Percentiles rank a stretch among this genome's conserved stretches.
phyloP scores from a whole-genome alignment of 2,888 invertebrate genomes.

The Papilio elwesi region DNA sequence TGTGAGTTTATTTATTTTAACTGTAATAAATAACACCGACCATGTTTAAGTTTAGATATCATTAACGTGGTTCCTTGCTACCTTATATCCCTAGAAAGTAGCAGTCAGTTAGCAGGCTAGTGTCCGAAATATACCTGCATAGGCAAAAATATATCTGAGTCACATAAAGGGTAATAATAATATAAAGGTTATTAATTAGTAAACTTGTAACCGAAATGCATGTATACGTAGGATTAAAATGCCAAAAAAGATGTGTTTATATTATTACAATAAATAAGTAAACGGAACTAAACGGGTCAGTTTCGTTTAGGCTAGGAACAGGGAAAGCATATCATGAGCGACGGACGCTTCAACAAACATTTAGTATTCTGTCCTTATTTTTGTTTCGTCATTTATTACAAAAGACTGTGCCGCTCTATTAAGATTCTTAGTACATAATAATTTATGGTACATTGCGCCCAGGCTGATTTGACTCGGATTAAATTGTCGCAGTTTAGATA shows the following conservation, averaged over 20 bases:
- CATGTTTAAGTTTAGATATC: too few relatives aligned
- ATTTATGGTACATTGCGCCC: slow-evolving; percentile 63
- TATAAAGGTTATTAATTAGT: too few relatives aligned
- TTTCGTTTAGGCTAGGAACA: slow-evolving; percentile 42
- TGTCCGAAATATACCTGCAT: too few relatives aligned
- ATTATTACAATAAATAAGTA: background rate
- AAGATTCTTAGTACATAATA: slow-evolving; percentile 76
- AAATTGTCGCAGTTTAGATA: slow-evolving; percentile 64
- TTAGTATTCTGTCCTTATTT: slow-evolving; percentile 76
- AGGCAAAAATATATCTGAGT: too few relatives aligned
- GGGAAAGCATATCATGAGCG: slow-evolving; percentile 49
- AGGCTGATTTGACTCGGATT: slow-evolving; percentile 63
- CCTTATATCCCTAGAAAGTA: too few relatives aligned
- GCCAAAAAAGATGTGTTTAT: background rate
- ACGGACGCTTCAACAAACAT: slow-evolving; percentile 57
- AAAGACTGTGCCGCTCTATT: slow-evolving; percentile 74
- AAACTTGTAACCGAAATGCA: too few relatives aligned
- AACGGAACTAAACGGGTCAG: background rate
- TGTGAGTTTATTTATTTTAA: too few relatives aligned
- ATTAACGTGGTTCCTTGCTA: too few relatives aligned
- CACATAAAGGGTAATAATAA: too few relatives aligned
- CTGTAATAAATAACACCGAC: too few relatives aligned
- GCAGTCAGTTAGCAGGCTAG: too few relatives aligned
- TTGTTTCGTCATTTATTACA: slow-evolving; percentile 79
- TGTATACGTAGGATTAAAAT: too few relatives aligned